A percentile compares a stretch with the other conserved stretches of the same genome.
Evolutionary conservation across 2,888 invertebrate species (phyloP).

Genomic region (Sinotaia quadrata): DNA sequence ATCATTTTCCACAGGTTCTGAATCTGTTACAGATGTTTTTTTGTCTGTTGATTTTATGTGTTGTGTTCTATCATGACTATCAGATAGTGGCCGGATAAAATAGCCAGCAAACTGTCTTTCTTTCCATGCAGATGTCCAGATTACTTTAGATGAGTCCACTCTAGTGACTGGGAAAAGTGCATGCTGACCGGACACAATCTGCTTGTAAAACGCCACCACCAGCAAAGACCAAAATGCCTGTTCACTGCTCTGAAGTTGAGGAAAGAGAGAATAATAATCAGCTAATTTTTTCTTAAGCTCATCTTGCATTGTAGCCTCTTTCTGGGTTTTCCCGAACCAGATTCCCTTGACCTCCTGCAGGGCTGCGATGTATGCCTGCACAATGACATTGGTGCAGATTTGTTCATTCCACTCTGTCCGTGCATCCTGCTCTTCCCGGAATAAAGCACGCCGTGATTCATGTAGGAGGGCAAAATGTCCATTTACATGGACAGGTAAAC

Average conservation of each 20-base stretch:
- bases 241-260: neutral
- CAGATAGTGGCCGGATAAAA: neutral
- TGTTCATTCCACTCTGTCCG: constrained; percentile 15
- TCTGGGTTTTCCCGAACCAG: neutral
- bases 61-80: too few species aligned
- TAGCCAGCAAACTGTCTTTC: neutral
- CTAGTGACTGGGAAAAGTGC: constrained; percentile 9
- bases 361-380: constrained; percentile 19
- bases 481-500: constrained; percentile 58
- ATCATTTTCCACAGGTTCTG: too few species aligned
- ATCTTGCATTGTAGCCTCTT: neutral
- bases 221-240: neutral
- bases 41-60: too few species aligned
- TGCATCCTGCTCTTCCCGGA: neutral
- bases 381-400: constrained; percentile 3
- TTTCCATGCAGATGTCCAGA: neutral
- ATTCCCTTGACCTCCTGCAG: neutral
- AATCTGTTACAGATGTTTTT: too few species aligned
- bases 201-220: constrained; percentile 10
- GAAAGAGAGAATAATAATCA: neutral
- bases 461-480: constrained; percentile 56
- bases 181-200: neutral
- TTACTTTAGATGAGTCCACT: neutral
- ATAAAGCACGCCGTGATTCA: constrained; percentile 42
- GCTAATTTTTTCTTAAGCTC: neutral